Conservation (phyloP, 2,888 invertebrate species). For the Isoperla grammatica region DNA sequence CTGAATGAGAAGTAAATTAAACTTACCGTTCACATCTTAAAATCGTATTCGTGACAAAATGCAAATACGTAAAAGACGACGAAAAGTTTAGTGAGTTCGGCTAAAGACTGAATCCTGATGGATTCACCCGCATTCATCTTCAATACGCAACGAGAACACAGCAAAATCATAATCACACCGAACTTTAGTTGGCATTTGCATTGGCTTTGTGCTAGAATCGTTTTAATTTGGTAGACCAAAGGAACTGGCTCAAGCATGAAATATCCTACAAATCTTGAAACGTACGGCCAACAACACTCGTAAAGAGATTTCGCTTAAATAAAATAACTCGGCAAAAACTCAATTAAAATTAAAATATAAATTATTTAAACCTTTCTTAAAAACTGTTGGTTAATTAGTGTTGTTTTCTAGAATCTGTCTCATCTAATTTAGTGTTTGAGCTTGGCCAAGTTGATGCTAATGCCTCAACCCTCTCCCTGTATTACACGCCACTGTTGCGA, state of each 20-base stretch:
- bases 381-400: slow-evolving; percentile 11
- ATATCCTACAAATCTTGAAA: too few species aligned
- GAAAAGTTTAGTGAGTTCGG: not conserved
- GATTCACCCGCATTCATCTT: slow-evolving; percentile 8
- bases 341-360: too few species aligned
- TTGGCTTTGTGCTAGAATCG: slow-evolving; percentile 6
- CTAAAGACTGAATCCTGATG: slow-evolving; percentile 6
- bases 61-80: slow-evolving; percentile 11
- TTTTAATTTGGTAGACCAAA: slow-evolving; percentile 5
- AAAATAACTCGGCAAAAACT: too few species aligned
- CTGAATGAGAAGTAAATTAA: too few species aligned
- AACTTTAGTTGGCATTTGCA: slow-evolving; percentile 3
- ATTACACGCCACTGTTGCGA: slow-evolving; percentile 21
- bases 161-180: not conserved
- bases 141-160: not conserved
- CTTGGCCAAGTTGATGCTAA: not conserved
- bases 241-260: too few species aligned
- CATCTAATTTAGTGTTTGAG: slow-evolving; percentile 9
- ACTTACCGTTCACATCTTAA: too few species aligned
- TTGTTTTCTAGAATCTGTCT: slow-evolving; percentile 4
- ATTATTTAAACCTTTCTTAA: slow-evolving; percentile 9
- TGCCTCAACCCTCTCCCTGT: too few species aligned
- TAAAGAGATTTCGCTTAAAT: too few species aligned
- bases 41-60: not conserved
- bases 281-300: too few species aligned